Evolutionary conservation across 2,113 vertebrate genomes (phyloP).

Genomic region (Lamprotornis superbus): DNA sequence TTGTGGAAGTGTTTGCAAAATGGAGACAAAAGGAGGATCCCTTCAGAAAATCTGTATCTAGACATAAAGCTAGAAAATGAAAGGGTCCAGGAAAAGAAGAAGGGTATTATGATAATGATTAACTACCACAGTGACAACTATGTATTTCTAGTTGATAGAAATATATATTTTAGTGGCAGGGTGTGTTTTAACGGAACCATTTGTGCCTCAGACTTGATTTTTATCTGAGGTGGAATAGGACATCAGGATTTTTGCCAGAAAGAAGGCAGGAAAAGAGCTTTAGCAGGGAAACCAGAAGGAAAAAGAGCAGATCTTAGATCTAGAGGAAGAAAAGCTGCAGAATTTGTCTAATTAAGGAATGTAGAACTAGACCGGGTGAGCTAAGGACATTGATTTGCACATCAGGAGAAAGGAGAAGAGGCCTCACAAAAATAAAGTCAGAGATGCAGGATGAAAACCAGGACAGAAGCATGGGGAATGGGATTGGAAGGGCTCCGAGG

Average conservation of each 20-base stretch:
- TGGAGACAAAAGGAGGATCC: background rate
- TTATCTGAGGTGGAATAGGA: background rate
- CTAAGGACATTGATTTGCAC: conserved; percentile 41
- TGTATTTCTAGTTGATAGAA: background rate
- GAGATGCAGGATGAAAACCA: conserved; percentile 46
- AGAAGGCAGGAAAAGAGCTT: background rate
- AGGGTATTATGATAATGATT: background rate
- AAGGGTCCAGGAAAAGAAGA: background rate
- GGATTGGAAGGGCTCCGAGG: conserved; percentile 33
- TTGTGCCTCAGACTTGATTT: background rate
- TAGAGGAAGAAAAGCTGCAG: background rate
- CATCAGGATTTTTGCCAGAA: background rate
- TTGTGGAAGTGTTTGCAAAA: background rate
- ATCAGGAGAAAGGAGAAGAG: conserved; percentile 47
- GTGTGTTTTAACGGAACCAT: background rate
- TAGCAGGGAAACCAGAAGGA: background rate
- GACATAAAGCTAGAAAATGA: background rate
- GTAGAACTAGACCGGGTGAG: conserved; percentile 61
- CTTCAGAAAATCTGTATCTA: background rate
- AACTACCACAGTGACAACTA: background rate
- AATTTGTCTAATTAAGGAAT: conserved; percentile 57
- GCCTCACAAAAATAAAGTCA: conserved; percentile 50
- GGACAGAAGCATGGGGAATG: conserved; percentile 49
- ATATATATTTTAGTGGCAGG: background rate
- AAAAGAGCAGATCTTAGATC: background rate